These are phyloP conservation scores for Cyrtonyx montezumae DNA, from an alignment of 2,113 vertebrate genomes.

Conservation along the genomic window DNA sequence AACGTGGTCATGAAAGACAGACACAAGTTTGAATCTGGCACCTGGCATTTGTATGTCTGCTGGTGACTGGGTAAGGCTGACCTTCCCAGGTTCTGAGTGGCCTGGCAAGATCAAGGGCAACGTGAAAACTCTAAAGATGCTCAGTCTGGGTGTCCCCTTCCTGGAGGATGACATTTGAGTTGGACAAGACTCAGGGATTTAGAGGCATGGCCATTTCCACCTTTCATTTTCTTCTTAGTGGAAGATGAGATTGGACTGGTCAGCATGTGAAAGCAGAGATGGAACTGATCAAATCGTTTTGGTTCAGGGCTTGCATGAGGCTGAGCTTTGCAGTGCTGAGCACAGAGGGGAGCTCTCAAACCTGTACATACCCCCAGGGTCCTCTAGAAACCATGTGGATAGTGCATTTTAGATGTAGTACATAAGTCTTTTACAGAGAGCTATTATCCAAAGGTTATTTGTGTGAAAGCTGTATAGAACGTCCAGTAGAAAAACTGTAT, in stretches of 20 bases:
- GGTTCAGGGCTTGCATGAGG: neutral
- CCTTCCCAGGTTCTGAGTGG: neutral
- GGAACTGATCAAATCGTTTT: neutral
- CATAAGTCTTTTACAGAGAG: neutral
- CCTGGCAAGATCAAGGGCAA: neutral
- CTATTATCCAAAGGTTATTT: neutral
- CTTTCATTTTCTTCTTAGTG: neutral
- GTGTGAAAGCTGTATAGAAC: neutral
- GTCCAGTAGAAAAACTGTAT: neutral
- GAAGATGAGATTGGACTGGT: neutral
- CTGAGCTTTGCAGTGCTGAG: neutral
- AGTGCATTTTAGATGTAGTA: neutral
- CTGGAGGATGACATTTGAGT: accelerated
- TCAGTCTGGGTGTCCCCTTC: neutral
- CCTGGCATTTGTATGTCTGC: accelerated
- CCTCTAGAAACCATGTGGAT: neutral
- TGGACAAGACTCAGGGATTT: accelerated
- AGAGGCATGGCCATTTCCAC: neutral
- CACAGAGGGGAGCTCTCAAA: neutral
- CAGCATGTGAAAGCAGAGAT: neutral
- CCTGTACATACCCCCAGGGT: neutral
- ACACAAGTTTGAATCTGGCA: neutral
- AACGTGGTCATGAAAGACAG: accelerated
- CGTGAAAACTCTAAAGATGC: neutral
- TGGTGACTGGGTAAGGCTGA: neutral